Evolutionary conservation across 2,888 invertebrate species (phyloP).

Genomic region (Sinotaia quadrata): DNA sequence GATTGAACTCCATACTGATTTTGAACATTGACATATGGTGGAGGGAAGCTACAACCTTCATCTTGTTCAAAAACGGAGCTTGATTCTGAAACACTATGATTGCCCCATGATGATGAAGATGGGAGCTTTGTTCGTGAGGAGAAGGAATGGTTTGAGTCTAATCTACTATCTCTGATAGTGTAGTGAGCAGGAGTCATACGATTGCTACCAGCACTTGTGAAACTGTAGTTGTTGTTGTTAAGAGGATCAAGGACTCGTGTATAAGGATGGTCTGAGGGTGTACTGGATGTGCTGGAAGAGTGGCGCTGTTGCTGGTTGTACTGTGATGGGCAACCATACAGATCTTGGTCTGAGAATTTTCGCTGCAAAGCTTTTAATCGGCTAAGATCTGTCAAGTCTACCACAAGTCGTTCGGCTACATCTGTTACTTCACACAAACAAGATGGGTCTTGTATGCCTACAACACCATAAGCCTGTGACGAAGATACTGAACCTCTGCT

Average conservation of each 20-base stretch:
- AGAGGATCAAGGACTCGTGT: slow-evolving; percentile 29
- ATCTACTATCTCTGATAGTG: slow-evolving; percentile 6
- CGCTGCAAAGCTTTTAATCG: slow-evolving; percentile 21
- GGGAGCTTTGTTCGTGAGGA: background rate
- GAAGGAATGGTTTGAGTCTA: too few species aligned
- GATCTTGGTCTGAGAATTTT: slow-evolving; percentile 41
- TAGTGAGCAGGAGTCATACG: slow-evolving; percentile 6
- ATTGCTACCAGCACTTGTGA: background rate
- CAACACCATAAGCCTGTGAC: slow-evolving; percentile 28
- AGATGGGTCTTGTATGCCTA: slow-evolving; percentile 30
- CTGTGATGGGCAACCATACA: slow-evolving; percentile 36
- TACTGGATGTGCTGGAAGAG: slow-evolving; percentile 30
- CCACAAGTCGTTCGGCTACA: slow-evolving; percentile 13
- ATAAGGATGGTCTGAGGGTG: slow-evolving; percentile 34
- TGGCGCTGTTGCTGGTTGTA: slow-evolving; percentile 32
- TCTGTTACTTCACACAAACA: slow-evolving; percentile 20
- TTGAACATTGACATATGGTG: slow-evolving; percentile 28
- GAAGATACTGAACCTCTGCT: background rate
- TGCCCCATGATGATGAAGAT: slow-evolving; percentile 1
- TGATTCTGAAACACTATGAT: slow-evolving; percentile 22
- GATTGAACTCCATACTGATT: slow-evolving; percentile 37
- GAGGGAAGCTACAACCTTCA: slow-evolving; percentile 12
- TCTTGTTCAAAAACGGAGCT: slow-evolving; percentile 25
- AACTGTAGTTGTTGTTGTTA: slow-evolving; percentile 32
- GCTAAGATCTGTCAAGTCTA: slow-evolving; percentile 23